Evolutionary conservation across 2,113 vertebrate genomes (phyloP), one percentile per base, ranked within the genome.

Genomic region (Chauna torquata): DNA sequence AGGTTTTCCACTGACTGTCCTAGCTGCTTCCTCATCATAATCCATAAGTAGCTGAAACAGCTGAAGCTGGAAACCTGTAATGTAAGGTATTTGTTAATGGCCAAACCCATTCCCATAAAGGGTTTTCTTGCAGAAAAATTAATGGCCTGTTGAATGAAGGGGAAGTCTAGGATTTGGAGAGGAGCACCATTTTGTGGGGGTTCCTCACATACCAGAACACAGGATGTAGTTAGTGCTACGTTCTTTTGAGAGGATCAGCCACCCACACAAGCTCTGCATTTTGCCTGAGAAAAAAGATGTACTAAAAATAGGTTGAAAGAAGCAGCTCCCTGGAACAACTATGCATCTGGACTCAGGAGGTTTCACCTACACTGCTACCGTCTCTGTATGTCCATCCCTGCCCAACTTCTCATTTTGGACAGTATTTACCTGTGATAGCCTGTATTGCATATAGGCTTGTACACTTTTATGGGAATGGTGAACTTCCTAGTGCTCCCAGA

Each of bases 211-310:
- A 49, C 28, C 2, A 1, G 44, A 61, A 75, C 16, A 13, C 27
- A n/a, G 49, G 34, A 57, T 4, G 4, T n/a, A 78, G 71, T 69
- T 58, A 78, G 30, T 20, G 4, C 8, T 57, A 19, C 1, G 4
- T 59, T 91, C 38, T 69, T 95, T n/a, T 0, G 1, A 52, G 15
- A 84, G 16, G 34, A 84, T 68, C 69, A 94, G 32, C 19, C 52
- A 76, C 45, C 10, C 20, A 40, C 47, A 91, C 74, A 87, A 76
- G n/a, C 17, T 40, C 23, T 2, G 1, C 3, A 6, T 86, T 69
- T 88, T 82, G 12, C 23, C 58, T 89, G 72, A 86, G 68, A 90
- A 86, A 86, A 92, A 93, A 90, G n/a, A 30, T 36, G 13, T 42
- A 28, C 27, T 79, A 87, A 79, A 95, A 95, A 40, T 28, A 64